Conservation (phyloP, 1,140 invertebrate genomes). For the Wiebesia pumilae region DNA sequence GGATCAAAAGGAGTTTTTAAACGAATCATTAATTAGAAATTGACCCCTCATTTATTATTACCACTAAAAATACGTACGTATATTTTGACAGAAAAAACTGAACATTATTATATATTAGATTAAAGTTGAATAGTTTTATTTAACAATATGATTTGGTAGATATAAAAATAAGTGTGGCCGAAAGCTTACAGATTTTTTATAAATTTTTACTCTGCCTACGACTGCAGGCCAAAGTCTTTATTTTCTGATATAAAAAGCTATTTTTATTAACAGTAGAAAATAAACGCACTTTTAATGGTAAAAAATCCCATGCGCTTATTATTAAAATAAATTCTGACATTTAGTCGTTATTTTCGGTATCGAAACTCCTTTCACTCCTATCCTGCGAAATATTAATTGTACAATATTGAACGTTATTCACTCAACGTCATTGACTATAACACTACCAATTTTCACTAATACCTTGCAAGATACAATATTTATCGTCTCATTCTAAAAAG, state of each 20-base stretch:
- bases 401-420: background rate
- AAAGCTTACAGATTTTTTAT: background rate
- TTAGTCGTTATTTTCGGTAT: background rate
- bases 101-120: background rate
- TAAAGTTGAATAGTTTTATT: background rate
- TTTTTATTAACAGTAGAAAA: background rate
- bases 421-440: background rate
- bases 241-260: background rate
- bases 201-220: background rate
- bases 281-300: background rate
- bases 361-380: background rate
- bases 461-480: background rate
- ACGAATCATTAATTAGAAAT: background rate
- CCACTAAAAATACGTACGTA: background rate
- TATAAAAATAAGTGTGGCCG: background rate
- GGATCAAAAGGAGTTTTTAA: background rate
- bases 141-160: background rate
- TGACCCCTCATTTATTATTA: background rate
- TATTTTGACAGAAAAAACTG: background rate
- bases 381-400: background rate
- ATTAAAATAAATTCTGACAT: constrained; percentile 2
- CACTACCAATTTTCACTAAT: background rate
- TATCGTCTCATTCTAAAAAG: background rate
- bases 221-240: background rate
- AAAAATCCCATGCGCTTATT: background rate